These are phyloP conservation scores for Oriolus oriolus DNA, from an alignment of 2,113 vertebrate genomes.

Conservation along the genomic window DNA sequence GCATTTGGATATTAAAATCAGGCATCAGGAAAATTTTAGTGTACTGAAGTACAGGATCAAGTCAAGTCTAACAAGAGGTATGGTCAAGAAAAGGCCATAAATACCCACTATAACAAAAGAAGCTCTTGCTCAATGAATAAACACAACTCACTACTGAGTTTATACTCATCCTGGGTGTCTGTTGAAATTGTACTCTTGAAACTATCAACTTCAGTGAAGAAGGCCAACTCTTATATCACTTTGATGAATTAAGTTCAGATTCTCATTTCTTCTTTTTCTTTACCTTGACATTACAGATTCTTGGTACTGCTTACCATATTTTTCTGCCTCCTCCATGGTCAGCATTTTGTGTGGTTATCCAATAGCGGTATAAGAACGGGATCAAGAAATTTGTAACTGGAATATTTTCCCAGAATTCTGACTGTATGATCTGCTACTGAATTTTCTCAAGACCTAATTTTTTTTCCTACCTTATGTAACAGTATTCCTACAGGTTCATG, in stretches of 20 bases:
- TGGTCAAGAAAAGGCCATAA: not conserved
- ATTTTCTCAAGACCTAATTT: not conserved
- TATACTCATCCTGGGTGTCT: not conserved
- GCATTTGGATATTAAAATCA: not conserved
- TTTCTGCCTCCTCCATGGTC: not conserved
- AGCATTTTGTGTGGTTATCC: not conserved
- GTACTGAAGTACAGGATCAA: not conserved
- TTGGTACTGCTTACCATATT: not conserved
- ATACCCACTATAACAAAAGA: not conserved
- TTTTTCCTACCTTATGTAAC: fast-evolving
- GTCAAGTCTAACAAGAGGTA: not conserved
- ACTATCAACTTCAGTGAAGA: not conserved
- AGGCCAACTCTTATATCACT: not conserved
- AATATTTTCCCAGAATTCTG: not conserved
- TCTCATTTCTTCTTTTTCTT: not conserved
- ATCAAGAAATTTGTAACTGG: not conserved
- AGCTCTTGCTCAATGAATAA: not conserved
- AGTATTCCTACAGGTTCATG: not conserved
- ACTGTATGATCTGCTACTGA: not conserved
- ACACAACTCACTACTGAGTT: not conserved
- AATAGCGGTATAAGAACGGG: not conserved
- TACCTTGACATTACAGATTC: not conserved
- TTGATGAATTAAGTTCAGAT: not conserved
- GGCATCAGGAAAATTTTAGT: not conserved
- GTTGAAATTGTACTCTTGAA: not conserved